Percentiles rank a stretch among this genome's conserved stretches.
These are phyloP conservation scores for Synanthedon vespiformis DNA, from an alignment of 2,888 invertebrate species.

Conservation along the genomic window DNA sequence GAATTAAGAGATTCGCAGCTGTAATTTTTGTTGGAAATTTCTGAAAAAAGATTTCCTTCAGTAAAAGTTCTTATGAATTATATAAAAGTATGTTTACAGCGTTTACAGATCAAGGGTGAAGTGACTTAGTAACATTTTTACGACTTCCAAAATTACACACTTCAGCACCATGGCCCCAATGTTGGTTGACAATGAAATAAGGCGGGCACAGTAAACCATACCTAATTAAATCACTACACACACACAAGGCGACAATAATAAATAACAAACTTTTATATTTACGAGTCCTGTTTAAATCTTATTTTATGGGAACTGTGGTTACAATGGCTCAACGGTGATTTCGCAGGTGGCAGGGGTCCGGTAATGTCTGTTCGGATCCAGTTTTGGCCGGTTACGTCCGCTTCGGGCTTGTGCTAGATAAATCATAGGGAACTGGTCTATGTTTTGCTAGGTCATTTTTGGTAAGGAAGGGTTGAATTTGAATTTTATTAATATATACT, in stretches of 20 bases:
- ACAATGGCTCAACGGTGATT: constrained; percentile 44
- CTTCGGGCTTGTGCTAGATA: constrained; percentile 8
- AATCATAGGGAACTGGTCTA: constrained; percentile 23
- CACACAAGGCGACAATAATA: constrained; percentile 22
- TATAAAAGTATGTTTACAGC: too few species aligned
- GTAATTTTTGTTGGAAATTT: too few species aligned
- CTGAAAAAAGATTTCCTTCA: too few species aligned
- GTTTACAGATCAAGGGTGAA: too few species aligned
- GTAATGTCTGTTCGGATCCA: constrained; percentile 12
- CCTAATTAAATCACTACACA: constrained; percentile 40
- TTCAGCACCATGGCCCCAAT: background rate
- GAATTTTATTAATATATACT: too few species aligned
- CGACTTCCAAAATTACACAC: background rate
- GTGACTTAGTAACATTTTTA: background rate
- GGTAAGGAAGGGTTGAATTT: background rate
- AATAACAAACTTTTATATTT: constrained; percentile 23
- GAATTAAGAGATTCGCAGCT: too few species aligned
- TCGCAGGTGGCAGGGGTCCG: constrained; percentile 36
- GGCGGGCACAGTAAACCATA: constrained; percentile 35
- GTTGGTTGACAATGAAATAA: constrained; percentile 15
- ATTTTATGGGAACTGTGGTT: constrained; percentile 69
- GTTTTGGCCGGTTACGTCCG: constrained; percentile 9
- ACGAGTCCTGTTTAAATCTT: constrained; percentile 42
- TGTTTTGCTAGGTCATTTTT: constrained; percentile 31
- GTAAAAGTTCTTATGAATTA: too few species aligned